Conservation (phyloP, 1,140 invertebrate genomes). For the Bombus vancouverensis region DNA sequence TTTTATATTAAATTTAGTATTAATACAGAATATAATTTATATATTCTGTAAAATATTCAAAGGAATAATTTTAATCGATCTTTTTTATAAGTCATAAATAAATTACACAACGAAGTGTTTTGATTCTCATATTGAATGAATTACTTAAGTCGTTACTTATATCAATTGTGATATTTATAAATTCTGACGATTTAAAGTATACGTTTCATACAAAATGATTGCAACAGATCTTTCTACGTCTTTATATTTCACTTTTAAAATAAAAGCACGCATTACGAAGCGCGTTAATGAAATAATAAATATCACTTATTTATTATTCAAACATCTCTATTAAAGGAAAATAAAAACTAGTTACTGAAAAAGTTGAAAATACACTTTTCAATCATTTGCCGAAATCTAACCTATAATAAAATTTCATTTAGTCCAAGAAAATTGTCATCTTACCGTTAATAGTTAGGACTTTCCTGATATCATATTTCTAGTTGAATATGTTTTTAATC, state of each 20-base stretch:
- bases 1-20: background rate
- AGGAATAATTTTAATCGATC: background rate
- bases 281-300: background rate
- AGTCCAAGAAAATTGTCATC: background rate
- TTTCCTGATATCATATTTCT: constrained; percentile 18
- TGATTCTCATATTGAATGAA: background rate
- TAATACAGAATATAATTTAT: background rate
- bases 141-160: constrained; percentile 1
- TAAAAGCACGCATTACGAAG: background rate
- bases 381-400: constrained; percentile 31
- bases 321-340: background rate
- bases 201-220: constrained; percentile 5
- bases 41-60: background rate
- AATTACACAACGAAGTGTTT: background rate
- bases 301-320: background rate
- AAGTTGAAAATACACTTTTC: constrained; percentile 5
- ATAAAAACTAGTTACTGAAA: background rate
- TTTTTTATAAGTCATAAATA: background rate
- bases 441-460: constrained; percentile 27
- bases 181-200: constrained; percentile 26
- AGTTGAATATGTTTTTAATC: constrained; percentile 5
- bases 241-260: background rate
- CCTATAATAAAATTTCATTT: constrained; percentile 17
- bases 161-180: constrained; percentile 26
- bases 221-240: constrained; percentile 27